Evolutionary conservation across 2,113 vertebrate genomes (phyloP).

Genomic region (Nerophis lumbriciformis): DNA sequence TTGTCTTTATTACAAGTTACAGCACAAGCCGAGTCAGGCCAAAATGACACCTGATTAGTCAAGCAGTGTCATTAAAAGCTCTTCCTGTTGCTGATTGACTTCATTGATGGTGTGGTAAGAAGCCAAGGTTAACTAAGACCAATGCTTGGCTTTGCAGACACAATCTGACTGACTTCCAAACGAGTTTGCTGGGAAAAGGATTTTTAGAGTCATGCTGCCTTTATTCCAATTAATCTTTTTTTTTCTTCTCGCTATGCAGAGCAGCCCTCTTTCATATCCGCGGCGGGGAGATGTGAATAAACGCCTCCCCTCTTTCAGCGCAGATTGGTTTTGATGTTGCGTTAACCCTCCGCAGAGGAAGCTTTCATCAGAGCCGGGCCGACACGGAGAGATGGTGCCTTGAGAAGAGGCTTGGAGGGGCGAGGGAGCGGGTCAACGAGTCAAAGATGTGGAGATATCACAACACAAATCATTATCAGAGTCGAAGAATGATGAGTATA

Average conservation of each 20-base stretch:
- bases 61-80: conserved; percentile 31
- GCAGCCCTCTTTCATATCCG: conserved; percentile 21
- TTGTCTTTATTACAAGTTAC: too few species aligned
- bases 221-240: neutral
- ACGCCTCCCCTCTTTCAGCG: conserved; percentile 13
- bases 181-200: neutral
- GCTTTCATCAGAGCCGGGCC: conserved; percentile 40
- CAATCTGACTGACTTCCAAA: neutral
- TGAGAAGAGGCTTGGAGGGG: too few species aligned
- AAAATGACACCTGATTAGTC: conserved; percentile 17
- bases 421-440: too few species aligned
- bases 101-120: conserved; percentile 32
- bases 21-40: neutral
- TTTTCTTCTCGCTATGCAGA: neutral
- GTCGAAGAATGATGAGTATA: too few species aligned
- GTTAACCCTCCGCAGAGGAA: conserved; percentile 14
- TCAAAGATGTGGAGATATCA: too few species aligned
- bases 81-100: conserved; percentile 19
- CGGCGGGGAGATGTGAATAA: conserved; percentile 25
- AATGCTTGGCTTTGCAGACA: too few species aligned
- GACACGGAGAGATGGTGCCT: conserved; percentile 12
- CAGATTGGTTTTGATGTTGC: conserved; percentile 15
- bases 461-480: too few species aligned
- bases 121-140: neutral
- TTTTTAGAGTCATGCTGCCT: neutral